A percentile compares a stretch with the other conserved stretches of the same genome.
Evolutionary conservation across 2,113 vertebrate genomes (phyloP).

Genomic region (Pseudopipra pipra): DNA sequence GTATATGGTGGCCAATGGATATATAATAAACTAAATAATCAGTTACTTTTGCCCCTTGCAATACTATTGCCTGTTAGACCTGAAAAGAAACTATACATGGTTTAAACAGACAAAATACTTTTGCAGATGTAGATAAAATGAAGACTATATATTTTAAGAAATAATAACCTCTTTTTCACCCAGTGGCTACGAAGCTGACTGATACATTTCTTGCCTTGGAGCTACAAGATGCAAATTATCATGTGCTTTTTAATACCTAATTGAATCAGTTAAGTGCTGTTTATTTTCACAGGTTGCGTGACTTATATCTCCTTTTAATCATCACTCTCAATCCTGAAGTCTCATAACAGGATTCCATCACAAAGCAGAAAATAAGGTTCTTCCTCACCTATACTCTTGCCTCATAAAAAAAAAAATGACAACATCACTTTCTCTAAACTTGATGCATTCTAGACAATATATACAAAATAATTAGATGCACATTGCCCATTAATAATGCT

Average conservation of each 20-base stretch:
- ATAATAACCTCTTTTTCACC: not conserved
- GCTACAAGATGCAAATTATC: not conserved
- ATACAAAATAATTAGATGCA: not conserved
- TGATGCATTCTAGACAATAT: not conserved
- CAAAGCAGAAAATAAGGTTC: not conserved
- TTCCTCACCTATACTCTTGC: not conserved
- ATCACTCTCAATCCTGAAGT: not conserved
- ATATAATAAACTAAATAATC: not conserved
- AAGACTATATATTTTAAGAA: not conserved
- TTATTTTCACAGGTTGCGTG: not conserved
- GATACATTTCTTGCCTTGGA: not conserved
- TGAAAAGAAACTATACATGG: not conserved
- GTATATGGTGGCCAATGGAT: not conserved
- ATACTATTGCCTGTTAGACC: not conserved
- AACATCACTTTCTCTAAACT: slow-evolving; percentile 3
- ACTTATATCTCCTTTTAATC: not conserved
- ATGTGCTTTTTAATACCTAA: not conserved
- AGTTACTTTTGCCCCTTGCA: not conserved
- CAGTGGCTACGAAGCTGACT: not conserved
- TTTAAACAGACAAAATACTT: not conserved
- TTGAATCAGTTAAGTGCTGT: not conserved
- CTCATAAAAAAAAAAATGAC: not conserved
- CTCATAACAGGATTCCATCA: not conserved
- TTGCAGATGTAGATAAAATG: not conserved
- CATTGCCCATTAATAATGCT: not conserved